Evolutionary conservation across 2,113 vertebrate genomes (phyloP).

Genomic region (Daboia siamensis): DNA sequence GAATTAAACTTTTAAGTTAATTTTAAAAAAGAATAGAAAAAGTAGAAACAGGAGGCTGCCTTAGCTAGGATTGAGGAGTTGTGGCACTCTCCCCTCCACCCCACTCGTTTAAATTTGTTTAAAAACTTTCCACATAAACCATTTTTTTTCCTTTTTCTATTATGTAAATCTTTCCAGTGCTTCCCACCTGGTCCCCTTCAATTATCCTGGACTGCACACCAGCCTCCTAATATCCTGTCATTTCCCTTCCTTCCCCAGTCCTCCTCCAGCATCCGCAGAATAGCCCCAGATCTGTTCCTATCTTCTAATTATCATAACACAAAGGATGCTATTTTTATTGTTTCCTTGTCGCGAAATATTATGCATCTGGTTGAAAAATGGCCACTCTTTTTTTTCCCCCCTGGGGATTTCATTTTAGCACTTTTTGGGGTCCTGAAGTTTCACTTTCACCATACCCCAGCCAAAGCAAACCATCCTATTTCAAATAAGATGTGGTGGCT

Average conservation of each 20-base stretch:
- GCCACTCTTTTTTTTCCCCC: too few species aligned
- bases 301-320: background rate
- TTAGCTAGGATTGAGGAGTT: background rate
- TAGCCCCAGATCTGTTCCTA: background rate
- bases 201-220: background rate
- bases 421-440: background rate
- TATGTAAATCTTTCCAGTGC: background rate
- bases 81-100: too few species aligned
- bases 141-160: background rate
- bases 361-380: background rate
- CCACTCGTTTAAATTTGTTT: background rate
- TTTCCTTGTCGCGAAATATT: background rate
- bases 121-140: too few species aligned
- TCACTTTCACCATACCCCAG: background rate
- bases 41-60: too few species aligned
- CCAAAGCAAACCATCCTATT: background rate
- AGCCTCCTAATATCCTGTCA: background rate
- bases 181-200: background rate
- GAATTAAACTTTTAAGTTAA: background rate
- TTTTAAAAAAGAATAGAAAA: background rate
- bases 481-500: conserved; percentile 11
- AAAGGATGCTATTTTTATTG: background rate
- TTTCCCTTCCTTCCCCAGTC: background rate
- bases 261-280: background rate
- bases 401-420: background rate